phyloP scores from a whole-genome alignment of 2,888 invertebrate genomes.

The Lydus trimaculatus region DNA sequence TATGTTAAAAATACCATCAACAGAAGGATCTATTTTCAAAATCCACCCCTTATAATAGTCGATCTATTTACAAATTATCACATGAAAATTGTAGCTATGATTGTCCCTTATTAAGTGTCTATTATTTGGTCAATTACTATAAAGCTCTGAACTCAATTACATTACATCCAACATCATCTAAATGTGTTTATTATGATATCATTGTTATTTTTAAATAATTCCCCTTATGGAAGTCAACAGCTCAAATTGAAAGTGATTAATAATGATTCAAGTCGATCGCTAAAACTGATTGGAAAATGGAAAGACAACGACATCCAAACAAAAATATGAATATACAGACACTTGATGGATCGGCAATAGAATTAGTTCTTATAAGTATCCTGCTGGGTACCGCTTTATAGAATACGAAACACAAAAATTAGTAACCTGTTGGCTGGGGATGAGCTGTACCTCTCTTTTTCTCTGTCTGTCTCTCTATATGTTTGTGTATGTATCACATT shows the following conservation, averaged over 20 bases:
- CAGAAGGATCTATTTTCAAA: background rate
- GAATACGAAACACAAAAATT: slow-evolving; percentile 48
- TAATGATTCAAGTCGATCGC: slow-evolving; percentile 51
- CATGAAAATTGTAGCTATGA: background rate
- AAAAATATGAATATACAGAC: slow-evolving; percentile 49
- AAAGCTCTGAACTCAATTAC: slow-evolving; percentile 29
- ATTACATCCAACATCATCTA: no score
- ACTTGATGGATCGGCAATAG: slow-evolving; percentile 57
- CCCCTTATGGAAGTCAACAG: slow-evolving; percentile 29
- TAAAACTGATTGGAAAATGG: slow-evolving; percentile 50
- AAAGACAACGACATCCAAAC: slow-evolving; percentile 12
- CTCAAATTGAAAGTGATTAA: slow-evolving; percentile 39
- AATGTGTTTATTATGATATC: slow-evolving; percentile 34
- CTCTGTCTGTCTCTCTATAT: background rate
- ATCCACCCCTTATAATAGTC: background rate
- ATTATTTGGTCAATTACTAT: slow-evolving; percentile 32
- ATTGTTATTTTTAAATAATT: slow-evolving; percentile 34
- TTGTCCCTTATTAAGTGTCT: slow-evolving; percentile 28
- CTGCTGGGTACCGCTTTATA: slow-evolving; percentile 49
- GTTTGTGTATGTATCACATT: slow-evolving; percentile 26
- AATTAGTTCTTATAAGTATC: slow-evolving; percentile 55
- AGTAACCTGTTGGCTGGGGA: slow-evolving; percentile 43
- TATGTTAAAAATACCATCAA: background rate
- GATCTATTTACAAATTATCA: background rate
- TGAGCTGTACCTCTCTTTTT: slow-evolving; percentile 28